These are phyloP conservation scores for Catharus fuscescens DNA, from an alignment of 2,113 vertebrate species.

Conservation along the genomic window DNA sequence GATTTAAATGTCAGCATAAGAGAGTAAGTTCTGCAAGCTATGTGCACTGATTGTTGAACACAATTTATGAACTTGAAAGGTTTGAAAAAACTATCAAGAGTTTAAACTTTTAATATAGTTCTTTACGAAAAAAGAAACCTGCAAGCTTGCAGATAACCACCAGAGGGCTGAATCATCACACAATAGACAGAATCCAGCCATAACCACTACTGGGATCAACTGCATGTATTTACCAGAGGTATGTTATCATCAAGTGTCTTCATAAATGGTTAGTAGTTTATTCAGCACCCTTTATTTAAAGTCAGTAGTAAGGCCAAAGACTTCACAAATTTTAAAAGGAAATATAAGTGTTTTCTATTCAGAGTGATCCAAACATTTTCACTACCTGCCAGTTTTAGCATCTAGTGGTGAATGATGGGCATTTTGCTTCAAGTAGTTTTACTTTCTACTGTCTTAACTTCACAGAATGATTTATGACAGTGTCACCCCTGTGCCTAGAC, in stretches of 20 bases:
- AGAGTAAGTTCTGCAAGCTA: neutral
- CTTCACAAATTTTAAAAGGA: neutral
- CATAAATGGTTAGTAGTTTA: neutral
- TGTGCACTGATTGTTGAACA: neutral
- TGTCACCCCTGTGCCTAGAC: neutral
- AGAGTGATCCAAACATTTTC: neutral
- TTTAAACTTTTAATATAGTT: neutral
- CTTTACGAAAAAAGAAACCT: neutral
- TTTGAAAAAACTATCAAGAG: neutral
- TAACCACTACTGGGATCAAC: neutral
- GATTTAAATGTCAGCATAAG: neutral
- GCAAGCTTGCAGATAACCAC: neutral
- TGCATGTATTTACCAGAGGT: neutral
- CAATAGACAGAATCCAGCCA: neutral
- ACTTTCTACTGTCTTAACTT: neutral
- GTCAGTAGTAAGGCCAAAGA: neutral
- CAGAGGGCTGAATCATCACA: slow-evolving; percentile 29
- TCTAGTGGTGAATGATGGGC: neutral
- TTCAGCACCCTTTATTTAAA: neutral
- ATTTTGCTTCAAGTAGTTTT: neutral
- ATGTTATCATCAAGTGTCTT: neutral
- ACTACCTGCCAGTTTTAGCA: neutral
- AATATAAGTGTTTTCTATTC: neutral
- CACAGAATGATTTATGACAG: neutral
- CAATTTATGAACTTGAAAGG: neutral